A percentile compares a stretch with the other conserved stretches of the same genome.
These are phyloP conservation scores for Penaeus vannamei DNA, from an alignment of 1,140 invertebrate genomes.

Conservation along the genomic window DNA sequence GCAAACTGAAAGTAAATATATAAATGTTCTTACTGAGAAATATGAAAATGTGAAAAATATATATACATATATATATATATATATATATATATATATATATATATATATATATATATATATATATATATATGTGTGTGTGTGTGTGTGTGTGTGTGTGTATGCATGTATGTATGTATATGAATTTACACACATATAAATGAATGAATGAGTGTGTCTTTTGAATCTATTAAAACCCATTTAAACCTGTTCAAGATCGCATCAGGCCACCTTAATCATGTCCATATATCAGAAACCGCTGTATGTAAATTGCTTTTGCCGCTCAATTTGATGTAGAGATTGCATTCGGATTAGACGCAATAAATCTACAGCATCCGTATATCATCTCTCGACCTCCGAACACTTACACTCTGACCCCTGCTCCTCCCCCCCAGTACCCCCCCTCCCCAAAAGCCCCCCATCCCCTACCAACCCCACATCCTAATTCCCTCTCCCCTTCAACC, in stretches of 20 bases:
- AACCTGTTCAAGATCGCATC: conserved; percentile 56
- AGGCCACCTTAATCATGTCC: conserved; percentile 45
- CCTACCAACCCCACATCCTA: too few relatives aligned
- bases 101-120: background rate
- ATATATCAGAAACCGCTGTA: conserved; percentile 54
- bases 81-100: background rate
- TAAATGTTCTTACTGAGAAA: too few relatives aligned
- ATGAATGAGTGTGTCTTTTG: conserved; percentile 2
- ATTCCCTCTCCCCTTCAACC: too few relatives aligned
- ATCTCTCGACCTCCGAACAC: conserved; percentile 37
- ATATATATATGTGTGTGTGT: background rate
- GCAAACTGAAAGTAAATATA: too few relatives aligned
- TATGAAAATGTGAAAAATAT: background rate
- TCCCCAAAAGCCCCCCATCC: too few relatives aligned
- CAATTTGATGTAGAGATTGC: conserved; percentile 64
- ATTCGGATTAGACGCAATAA: conserved; percentile 59
- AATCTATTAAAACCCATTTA: conserved; percentile 46
- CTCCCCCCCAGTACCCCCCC: background rate
- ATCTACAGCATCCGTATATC: conserved; percentile 43
- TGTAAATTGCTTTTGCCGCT: conserved; percentile 63
- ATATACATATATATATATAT: background rate
- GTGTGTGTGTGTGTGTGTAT: background rate
- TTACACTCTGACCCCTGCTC: conserved; percentile 28
- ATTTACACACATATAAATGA: background rate
- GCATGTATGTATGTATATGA: background rate